Percentiles rank a stretch among this genome's conserved stretches.
Evolutionary conservation across 2,113 vertebrate species (phyloP).

Genomic region (Carollia perspicillata): DNA sequence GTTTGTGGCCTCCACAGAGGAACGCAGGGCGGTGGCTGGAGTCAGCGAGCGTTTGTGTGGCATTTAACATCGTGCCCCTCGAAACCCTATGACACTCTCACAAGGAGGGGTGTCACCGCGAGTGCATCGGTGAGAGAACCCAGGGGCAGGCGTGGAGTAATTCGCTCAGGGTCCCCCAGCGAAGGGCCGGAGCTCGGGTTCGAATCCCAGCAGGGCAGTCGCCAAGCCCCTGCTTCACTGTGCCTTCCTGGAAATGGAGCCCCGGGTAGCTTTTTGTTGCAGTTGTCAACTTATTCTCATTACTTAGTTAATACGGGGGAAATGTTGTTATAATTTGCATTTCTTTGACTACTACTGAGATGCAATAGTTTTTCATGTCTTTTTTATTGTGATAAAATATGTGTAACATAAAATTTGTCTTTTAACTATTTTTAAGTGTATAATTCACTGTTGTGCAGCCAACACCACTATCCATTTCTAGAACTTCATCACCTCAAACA

Average conservation of each 20-base stretch:
- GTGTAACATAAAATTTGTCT: neutral
- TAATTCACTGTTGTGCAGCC: neutral
- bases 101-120: accelerated
- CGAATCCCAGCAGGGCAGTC: accelerated
- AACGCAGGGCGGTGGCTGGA: neutral
- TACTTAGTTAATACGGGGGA: neutral
- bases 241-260: neutral
- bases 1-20: neutral
- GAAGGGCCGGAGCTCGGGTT: neutral
- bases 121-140: too few species aligned
- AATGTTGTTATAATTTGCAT: neutral
- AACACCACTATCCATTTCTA: neutral
- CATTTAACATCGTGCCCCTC: neutral
- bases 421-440: neutral
- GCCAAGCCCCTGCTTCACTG: neutral
- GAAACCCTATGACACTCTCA: too few species aligned
- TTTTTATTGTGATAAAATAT: neutral
- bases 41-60: accelerated
- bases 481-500: neutral
- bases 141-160: too few species aligned
- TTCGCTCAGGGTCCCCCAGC: neutral
- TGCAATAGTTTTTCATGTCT: neutral
- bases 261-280: neutral
- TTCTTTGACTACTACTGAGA: neutral
- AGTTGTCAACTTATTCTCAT: neutral